These are phyloP conservation scores for Helicoverpa armigera DNA, from an alignment of 1,140 invertebrate genomes.

Conservation along the genomic window DNA sequence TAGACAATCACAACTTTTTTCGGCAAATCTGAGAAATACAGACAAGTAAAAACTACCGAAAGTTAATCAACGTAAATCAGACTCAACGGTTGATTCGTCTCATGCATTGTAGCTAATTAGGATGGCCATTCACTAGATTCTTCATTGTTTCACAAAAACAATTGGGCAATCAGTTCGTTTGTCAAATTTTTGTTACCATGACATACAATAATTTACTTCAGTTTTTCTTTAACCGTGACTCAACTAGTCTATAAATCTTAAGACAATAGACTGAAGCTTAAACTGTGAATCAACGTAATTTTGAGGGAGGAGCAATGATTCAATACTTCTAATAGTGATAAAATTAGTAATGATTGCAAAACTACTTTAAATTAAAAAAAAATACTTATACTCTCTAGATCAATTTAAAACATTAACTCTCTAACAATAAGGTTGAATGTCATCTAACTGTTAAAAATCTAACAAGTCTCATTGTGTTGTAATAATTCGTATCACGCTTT, in stretches of 20 bases:
- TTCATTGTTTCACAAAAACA: not conserved
- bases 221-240: slow-evolving; percentile 3
- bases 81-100: no score
- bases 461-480: slow-evolving; percentile 26
- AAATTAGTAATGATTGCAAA: slow-evolving; percentile 40
- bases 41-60: no score
- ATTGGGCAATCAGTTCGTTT: not conserved
- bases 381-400: not conserved
- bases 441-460: not conserved
- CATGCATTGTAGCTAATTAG: no score
- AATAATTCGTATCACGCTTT: slow-evolving; percentile 33
- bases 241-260: slow-evolving; percentile 11
- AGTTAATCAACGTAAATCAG: no score
- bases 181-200: not conserved
- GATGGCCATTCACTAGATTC: not conserved
- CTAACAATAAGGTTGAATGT: slow-evolving; percentile 20
- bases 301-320: slow-evolving; percentile 22
- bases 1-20: no score
- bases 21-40: no score
- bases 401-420: not conserved
- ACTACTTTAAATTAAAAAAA: slow-evolving; percentile 13
- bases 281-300: slow-evolving; percentile 21
- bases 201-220: not conserved
- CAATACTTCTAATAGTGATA: slow-evolving; percentile 18
- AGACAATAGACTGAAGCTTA: not conserved